Evolutionary conservation across 2,888 invertebrate species (phyloP).

Genomic region (Pseudococcus viburni): DNA sequence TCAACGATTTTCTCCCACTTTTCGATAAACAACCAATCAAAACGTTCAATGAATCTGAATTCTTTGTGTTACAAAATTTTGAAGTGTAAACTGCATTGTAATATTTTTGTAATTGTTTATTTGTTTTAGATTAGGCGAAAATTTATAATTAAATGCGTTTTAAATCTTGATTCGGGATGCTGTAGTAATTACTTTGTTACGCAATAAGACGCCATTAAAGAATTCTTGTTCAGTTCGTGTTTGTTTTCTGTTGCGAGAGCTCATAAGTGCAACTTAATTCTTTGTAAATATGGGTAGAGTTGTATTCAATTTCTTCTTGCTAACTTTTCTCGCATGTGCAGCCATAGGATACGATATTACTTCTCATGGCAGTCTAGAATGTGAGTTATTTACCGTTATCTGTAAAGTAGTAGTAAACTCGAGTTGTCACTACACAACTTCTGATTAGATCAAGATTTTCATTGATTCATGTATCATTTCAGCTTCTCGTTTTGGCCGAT

Average conservation of each 20-base stretch:
- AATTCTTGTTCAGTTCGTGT: neutral
- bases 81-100: constrained; percentile 8
- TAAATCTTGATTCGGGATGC: neutral
- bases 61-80: constrained; percentile 45
- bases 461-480: neutral
- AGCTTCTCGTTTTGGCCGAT: constrained; percentile 60
- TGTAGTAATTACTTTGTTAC: neutral
- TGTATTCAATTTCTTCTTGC: constrained; percentile 51
- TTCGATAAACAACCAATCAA: neutral
- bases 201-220: neutral
- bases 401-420: neutral
- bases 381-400: constrained; percentile 34
- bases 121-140: constrained; percentile 1
- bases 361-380: constrained; percentile 61
- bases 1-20: constrained; percentile 42
- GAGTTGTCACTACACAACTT: neutral
- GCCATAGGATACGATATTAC: constrained; percentile 54
- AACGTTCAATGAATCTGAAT: neutral
- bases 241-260: neutral
- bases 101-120: neutral
- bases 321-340: constrained; percentile 16
- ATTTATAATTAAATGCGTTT: constrained; percentile 40
- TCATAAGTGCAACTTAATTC: neutral
- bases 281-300: constrained; percentile 58
- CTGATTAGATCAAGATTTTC: neutral